phyloP scores from a whole-genome alignment of 2,888 invertebrate species.

The Phengaris arion region DNA sequence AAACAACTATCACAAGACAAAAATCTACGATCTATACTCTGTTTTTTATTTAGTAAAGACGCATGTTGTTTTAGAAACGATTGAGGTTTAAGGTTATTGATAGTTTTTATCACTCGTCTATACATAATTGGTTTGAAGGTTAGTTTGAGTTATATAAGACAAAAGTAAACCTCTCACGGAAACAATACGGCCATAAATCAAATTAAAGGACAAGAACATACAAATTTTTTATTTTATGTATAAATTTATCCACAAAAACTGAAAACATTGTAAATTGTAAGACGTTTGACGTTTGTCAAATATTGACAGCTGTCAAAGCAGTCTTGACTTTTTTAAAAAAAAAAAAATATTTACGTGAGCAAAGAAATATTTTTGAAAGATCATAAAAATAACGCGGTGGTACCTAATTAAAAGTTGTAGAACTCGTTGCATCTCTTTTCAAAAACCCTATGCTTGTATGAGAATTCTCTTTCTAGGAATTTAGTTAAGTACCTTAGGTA shows the following conservation, averaged over 20 bases:
- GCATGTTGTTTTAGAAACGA: background rate
- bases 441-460: too few species aligned
- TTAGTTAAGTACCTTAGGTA: too few species aligned
- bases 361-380: too few species aligned
- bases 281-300: background rate
- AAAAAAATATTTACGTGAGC: too few species aligned
- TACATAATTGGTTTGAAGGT: slow-evolving; percentile 28
- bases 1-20: slow-evolving; percentile 62
- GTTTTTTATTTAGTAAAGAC: slow-evolving; percentile 21
- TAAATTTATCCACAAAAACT: background rate
- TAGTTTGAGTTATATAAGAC: slow-evolving; percentile 21
- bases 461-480: too few species aligned
- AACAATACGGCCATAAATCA: slow-evolving; percentile 29
- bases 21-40: slow-evolving; percentile 44
- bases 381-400: too few species aligned
- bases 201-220: slow-evolving; percentile 9
- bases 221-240: background rate
- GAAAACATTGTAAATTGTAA: background rate
- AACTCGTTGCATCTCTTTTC: too few species aligned
- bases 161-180: slow-evolving; percentile 19
- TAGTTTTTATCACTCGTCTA: slow-evolving; percentile 25
- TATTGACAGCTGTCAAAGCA: background rate
- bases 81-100: slow-evolving; percentile 18
- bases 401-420: too few species aligned
- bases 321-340: too few species aligned